Percentiles rank a stretch among this genome's conserved stretches.
These are phyloP conservation scores for Leucoma salicis DNA, from an alignment of 2,888 invertebrate species.

Conservation along the genomic window DNA sequence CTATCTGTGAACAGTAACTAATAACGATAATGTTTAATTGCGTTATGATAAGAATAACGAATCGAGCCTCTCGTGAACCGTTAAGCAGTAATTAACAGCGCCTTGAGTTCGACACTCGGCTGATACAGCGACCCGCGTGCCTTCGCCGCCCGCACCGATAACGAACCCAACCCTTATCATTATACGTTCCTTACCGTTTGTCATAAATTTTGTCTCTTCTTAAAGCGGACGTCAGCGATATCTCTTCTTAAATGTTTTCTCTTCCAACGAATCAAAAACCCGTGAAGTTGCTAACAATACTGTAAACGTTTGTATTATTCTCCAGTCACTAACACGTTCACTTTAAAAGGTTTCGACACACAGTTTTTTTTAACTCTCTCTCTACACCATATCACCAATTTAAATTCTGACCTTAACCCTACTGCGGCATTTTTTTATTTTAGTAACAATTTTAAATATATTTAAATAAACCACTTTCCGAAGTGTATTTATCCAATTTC, in stretches of 20 bases:
- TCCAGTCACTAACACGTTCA: conserved; percentile 73
- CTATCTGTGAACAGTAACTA: conserved; percentile 31
- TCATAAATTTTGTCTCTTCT: conserved; percentile 79
- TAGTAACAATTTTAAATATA: conserved; percentile 17
- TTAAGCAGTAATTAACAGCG: conserved; percentile 45
- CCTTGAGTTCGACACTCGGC: conserved; percentile 38
- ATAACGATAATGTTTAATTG: conserved; percentile 40
- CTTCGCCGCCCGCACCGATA: conserved; percentile 53
- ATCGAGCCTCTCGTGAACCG: conserved; percentile 32
- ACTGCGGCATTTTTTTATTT: conserved; percentile 7
- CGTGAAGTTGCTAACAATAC: conserved; percentile 68
- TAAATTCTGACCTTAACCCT: conserved; percentile 10
- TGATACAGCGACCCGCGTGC: conserved; percentile 38
- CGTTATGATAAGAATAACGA: conserved; percentile 44
- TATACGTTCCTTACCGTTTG: conserved; percentile 75
- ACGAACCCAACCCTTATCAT: conserved; percentile 71
- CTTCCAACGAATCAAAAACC: conserved; percentile 69
- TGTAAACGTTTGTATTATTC: conserved; percentile 52
- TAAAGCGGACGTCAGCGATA: conserved; percentile 68
- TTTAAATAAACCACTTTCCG: conserved; percentile 47
- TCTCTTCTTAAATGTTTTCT: conserved; percentile 62
- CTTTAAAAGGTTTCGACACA: conserved; percentile 47
- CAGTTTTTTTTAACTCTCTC: conserved; percentile 26
- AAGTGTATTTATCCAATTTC: conserved; percentile 32
- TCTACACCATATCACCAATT: conserved; percentile 45